phyloP scores from a whole-genome alignment of 2,113 vertebrate genomes.

The human region DNA sequence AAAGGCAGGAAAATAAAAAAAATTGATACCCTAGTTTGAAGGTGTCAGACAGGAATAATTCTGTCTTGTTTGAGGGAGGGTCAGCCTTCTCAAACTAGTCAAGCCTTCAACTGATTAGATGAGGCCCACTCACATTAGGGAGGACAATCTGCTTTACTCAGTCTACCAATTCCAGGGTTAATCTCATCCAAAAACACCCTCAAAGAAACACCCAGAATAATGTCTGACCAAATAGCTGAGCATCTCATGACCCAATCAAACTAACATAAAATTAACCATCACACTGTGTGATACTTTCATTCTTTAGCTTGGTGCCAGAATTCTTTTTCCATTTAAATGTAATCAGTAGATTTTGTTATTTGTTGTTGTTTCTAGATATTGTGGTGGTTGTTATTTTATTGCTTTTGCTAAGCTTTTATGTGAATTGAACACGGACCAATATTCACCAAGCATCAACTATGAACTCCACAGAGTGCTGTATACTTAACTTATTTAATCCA shows the following conservation, averaged over 20 bases:
- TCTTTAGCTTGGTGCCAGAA: background rate
- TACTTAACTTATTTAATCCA: slow-evolving; percentile 34
- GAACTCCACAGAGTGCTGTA: background rate
- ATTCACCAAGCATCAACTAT: background rate
- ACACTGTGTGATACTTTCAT: background rate
- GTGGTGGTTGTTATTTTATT: slow-evolving; percentile 11
- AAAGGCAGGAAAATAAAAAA: background rate
- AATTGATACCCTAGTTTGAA: background rate
- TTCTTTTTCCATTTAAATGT: background rate
- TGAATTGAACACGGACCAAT: background rate
- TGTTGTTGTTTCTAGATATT: background rate
- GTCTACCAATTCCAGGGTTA: background rate
- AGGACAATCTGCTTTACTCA: background rate
- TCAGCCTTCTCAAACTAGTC: background rate
- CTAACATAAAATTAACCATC: background rate
- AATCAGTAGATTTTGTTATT: background rate
- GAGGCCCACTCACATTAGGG: background rate
- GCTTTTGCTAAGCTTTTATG: background rate
- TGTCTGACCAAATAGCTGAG: background rate
- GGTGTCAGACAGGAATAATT: background rate
- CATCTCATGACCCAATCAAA: background rate
- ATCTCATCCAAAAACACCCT: background rate
- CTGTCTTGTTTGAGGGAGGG: background rate
- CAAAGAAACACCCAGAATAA: background rate
- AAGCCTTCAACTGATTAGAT: background rate